Evolutionary conservation across 2,797 vertebrate genomes (phyloP), one percentile per base, ranked within the genome.

Genomic region (Phataginus tetradactyla): DNA sequence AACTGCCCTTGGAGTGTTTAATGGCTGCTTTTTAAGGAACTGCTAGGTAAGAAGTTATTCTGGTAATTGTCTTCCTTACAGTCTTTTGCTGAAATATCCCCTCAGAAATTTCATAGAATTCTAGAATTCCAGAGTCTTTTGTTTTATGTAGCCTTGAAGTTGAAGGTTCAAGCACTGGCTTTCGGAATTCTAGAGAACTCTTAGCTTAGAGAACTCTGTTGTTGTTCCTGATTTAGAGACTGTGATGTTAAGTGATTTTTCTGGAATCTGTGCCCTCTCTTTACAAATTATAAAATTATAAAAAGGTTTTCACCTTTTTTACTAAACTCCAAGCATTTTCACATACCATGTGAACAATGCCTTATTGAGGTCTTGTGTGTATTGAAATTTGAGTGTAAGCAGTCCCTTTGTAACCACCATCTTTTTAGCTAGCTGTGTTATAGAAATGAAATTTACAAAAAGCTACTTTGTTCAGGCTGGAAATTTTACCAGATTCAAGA

Each of bases 91-190:
- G 34, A 78, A 91, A 74, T 72, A 72, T 86, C 68, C 6, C 32
- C 53, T 77, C 55, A 84, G 29, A 72, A 74, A 90, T 86, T 94
- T 83, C 18, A 21, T 69, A 88, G 57, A 92, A 85, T 53, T 66
- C 20, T 87, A 85, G 51, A 86, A 71, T 87, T 86, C n/a, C 23
- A 83, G 27, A 88, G 27, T 91, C 61, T 86, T 78, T 74, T 78
- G 14, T 90, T 64, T 69, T 61, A 77, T 80, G 86, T 85, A 72
- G 37, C 4, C 55, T 93, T 90, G 69, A 75, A 84, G 21, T 93
- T 88, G 69, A 75, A 84, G 18, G 18, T 53, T 95, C 55, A 84
- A 87, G 71, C 45, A 4, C 23, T 91, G 69, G 37, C 59, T 87
- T 79, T 87, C 27, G 88, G 63, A 72, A 45, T 11, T 45, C 45